Conservation (phyloP, 2,113 vertebrate genomes). For the Manacus vitellinus region DNA sequence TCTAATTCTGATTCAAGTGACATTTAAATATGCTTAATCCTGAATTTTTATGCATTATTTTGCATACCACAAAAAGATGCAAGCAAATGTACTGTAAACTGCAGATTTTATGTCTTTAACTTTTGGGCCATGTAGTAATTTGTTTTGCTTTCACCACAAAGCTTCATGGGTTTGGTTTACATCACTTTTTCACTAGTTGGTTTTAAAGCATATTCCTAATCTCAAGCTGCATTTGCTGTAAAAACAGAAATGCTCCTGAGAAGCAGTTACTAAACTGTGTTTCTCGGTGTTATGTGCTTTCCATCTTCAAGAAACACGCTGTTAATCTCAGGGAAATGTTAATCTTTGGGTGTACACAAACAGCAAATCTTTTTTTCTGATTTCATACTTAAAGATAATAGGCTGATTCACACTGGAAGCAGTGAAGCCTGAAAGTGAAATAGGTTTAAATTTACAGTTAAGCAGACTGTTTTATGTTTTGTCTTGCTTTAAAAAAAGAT, state of each 20-base stretch:
- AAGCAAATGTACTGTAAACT: constrained; percentile 27
- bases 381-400: constrained; percentile 65
- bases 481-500: constrained; percentile 62
- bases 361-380: constrained; percentile 40
- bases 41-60: constrained; percentile 34
- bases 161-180: not conserved
- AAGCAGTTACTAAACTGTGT: constrained; percentile 23
- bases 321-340: constrained; percentile 41
- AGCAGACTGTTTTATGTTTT: constrained; percentile 58
- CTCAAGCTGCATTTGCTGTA: not conserved
- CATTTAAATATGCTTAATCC: constrained; percentile 48
- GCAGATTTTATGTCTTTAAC: constrained; percentile 29
- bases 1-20: constrained; percentile 3
- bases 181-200: not conserved
- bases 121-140: constrained; percentile 2
- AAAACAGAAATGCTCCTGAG: constrained; percentile 28
- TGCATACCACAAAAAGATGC: constrained; percentile 35
- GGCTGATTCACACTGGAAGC: constrained; percentile 61
- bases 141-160: constrained; percentile 12
- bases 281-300: not conserved
- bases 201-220: constrained; percentile 17
- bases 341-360: constrained; percentile 11
- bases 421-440: constrained; percentile 60
- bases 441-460: constrained; percentile 71
- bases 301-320: not conserved